Evolutionary conservation across 2,888 invertebrate genomes (phyloP), one percentile per base, ranked within the genome.

Genomic region (Balanococcus diminutus): DNA sequence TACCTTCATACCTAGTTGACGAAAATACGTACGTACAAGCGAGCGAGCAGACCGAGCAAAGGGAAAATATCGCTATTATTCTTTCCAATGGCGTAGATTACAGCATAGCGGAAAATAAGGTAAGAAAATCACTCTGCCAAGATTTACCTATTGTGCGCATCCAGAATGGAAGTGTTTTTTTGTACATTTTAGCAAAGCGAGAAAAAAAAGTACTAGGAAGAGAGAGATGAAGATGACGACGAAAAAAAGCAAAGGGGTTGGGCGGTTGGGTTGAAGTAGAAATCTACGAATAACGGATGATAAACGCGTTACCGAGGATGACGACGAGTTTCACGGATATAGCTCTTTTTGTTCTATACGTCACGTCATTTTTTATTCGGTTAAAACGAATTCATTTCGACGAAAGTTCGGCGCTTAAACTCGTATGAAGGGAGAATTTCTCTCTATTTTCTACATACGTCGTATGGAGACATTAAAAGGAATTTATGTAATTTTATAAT

Each of bases 101-200:
- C 25, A 67, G 61, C 61, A 67, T 67, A 25, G 61, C 61, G 61
- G 22, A 67, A 67, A 67, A 67, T 67, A 67, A 67, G 61, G 61
- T 67, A 67, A 67, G 25, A 67, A 67, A 67, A 67, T 67, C 61
- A 67, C 61, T 67, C 61, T 67, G 61, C 61, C 61, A 67, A 67
- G 61, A 28, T 67, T 67, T 67, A 67, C 61, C 61, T 67, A 67
- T 67, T 67, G 61, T 67, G 28, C 61, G 25, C 25, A 14, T 67
- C 61, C 4, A 67, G 28, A 67, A 67, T 28, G 61, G 61, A 28
- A 28, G 61, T 28, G 61, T 28, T 67, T 67, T 67, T 67, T 67
- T 4, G n/a, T 51, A 19, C 51, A 51, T 51, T 51, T 22, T 67
- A 67, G 61, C 61, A 67, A 2, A 11, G 2, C 9, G 25, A 67